A percentile compares a stretch with the other conserved stretches of the same genome.
Conservation (phyloP, 2,113 vertebrate species). For the Gymnogyps californianus region DNA sequence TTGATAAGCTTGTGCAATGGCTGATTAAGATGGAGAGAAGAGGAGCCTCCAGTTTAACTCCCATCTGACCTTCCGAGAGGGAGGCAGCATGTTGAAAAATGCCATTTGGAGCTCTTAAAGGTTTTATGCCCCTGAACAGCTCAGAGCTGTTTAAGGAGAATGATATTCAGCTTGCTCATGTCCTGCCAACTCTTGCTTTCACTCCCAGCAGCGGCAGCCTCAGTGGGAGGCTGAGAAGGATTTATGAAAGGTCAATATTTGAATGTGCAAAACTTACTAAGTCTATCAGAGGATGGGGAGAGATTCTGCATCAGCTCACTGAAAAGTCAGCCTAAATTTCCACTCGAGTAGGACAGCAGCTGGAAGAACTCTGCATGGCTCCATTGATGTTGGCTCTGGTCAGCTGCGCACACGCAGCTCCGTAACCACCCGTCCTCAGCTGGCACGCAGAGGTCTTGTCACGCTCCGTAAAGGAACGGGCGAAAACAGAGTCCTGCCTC, state of each 20-base stretch:
- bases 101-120: conserved; percentile 59
- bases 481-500: background rate
- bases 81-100: conserved; percentile 8
- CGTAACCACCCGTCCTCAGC: accelerated
- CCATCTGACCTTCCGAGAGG: conserved; percentile 45
- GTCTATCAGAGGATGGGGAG: background rate
- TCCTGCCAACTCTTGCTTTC: conserved; percentile 42
- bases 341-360: background rate
- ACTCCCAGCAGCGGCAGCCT: background rate
- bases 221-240: conserved; percentile 28
- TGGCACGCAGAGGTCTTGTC: accelerated
- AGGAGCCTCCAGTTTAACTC: conserved; percentile 53
- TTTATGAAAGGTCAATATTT: conserved; percentile 61
- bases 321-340: background rate
- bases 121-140: conserved; percentile 52
- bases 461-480: accelerated
- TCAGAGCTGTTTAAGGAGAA: conserved; percentile 41
- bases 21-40: conserved; percentile 60
- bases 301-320: background rate
- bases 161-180: conserved; percentile 57
- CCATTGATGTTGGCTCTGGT: background rate
- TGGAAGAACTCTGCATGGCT: background rate
- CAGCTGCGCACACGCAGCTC: background rate
- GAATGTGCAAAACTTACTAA: conserved; percentile 59
- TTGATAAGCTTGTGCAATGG: background rate